Conservation (phyloP, 2,113 vertebrate species). For the Lepus timidus region DNA sequence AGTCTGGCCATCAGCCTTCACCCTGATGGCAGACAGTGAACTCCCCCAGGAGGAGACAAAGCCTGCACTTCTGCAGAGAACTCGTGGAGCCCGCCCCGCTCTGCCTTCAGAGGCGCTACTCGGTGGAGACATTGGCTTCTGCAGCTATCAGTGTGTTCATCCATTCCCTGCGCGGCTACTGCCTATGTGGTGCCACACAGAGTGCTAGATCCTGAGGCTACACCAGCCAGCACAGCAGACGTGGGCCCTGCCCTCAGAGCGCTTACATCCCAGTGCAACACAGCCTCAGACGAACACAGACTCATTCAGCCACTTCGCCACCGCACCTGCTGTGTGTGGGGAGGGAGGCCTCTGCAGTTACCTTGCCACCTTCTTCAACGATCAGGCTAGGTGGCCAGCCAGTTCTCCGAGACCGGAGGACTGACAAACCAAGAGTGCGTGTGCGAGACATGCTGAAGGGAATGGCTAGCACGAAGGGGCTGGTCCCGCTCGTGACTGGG, state of each 20-base stretch:
- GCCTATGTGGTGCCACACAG: neutral
- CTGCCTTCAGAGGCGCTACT: neutral
- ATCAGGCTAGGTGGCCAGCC: neutral
- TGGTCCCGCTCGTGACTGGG: neutral
- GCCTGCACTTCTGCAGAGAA: neutral
- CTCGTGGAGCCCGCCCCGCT: neutral
- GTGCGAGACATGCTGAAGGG: neutral
- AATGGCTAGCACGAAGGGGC: slow-evolving; percentile 11
- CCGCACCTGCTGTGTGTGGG: neutral
- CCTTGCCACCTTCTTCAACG: neutral
- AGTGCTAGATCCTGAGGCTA: neutral
- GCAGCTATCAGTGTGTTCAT: neutral
- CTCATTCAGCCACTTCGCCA: neutral
- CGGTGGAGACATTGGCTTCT: neutral
- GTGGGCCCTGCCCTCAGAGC: neutral
- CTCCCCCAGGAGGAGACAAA: neutral
- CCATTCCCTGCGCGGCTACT: neutral
- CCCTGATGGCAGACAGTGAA: neutral
- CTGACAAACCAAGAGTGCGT: neutral
- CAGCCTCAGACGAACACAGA: neutral
- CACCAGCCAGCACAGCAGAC: neutral
- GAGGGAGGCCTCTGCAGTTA: slow-evolving; percentile 3
- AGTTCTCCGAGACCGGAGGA: neutral
- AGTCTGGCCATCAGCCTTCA: neutral
- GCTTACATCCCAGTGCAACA: neutral